A percentile compares a stretch with the other conserved stretches of the same genome.
Conservation (phyloP, 2,113 vertebrate genomes). For the Neotragus pygmaeus region DNA sequence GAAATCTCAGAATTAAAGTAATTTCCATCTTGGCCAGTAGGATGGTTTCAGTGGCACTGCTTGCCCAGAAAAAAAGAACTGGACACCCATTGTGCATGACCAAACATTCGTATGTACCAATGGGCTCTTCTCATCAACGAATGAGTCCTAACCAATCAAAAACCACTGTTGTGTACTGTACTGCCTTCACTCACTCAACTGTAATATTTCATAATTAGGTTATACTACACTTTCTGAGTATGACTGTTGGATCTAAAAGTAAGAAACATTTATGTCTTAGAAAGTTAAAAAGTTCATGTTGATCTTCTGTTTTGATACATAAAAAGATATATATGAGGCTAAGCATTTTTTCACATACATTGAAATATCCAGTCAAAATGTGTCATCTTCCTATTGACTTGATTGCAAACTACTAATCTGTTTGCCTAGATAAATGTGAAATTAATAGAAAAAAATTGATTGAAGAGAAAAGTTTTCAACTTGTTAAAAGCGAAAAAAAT, state of each 20-base stretch:
- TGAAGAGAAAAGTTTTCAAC: neutral
- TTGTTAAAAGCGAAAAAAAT: neutral
- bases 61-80: neutral
- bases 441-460: neutral
- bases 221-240: neutral
- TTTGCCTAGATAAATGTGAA: neutral
- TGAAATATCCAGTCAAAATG: neutral
- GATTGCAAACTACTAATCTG: neutral
- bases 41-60: neutral
- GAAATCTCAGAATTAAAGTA: neutral
- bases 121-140: neutral
- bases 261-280: neutral
- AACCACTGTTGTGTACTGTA: neutral
- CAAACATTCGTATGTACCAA: neutral
- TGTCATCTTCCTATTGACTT: neutral
- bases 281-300: neutral
- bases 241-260: neutral
- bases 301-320: neutral
- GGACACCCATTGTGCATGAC: neutral
- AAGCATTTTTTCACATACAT: neutral
- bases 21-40: neutral
- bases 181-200: neutral
- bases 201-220: neutral
- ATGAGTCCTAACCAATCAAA: neutral
- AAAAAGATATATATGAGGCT: neutral